Base-by-base conservation (phyloP, 2,797 vertebrate genomes). In the Pangasius larnaudii region DNA sequence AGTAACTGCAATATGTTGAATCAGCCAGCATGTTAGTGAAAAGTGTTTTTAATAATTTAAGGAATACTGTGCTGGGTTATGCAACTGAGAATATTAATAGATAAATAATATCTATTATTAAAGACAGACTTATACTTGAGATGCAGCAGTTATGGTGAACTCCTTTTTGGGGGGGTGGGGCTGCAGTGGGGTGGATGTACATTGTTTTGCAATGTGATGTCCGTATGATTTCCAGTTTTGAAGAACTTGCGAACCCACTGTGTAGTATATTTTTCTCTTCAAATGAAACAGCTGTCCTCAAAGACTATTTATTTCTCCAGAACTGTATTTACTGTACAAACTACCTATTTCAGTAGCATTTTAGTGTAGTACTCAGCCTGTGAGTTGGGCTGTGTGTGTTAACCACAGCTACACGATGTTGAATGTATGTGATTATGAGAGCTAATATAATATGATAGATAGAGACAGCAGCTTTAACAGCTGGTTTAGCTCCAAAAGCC, bases 381-480 rank as follows among this genome's bases (percentile, higher is more conserved):
- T 79, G n/a, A 19, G 14, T 46, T 74, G 11, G 24, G 14, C 71
- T 56, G 3, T 79, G 51, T n/a, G 13, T 36, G 9, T 79, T 79
- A 33, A 33, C 3, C 53, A 39, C 78, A 80, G 78, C 33, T 58
- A 56, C 16, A 56, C 18, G 0, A 56, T 56, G 78, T 3, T 59
- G 18, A 56, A 33, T 61, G 13, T n/a, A 53, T 90, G 79, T 88
- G 65, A 88, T 86, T 87, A 65, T 61, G 82, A 87, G 82, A 71
- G 84, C 89, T 89, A 84, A 24, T 74, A 74, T 83, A 83, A 49
- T 19, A 65, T 46, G 16, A 81, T 30, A 30, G 27, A 83, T 46
- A 83, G 59, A 83, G 81, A 91, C 92, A 91, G 90, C 91, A 93
- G 92, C 90, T 87, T 85, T 91, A 89, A 90, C 93, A 94, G 92